Evolutionary conservation across 2,888 invertebrate species (phyloP).

Genomic region (Agrochola lota): DNA sequence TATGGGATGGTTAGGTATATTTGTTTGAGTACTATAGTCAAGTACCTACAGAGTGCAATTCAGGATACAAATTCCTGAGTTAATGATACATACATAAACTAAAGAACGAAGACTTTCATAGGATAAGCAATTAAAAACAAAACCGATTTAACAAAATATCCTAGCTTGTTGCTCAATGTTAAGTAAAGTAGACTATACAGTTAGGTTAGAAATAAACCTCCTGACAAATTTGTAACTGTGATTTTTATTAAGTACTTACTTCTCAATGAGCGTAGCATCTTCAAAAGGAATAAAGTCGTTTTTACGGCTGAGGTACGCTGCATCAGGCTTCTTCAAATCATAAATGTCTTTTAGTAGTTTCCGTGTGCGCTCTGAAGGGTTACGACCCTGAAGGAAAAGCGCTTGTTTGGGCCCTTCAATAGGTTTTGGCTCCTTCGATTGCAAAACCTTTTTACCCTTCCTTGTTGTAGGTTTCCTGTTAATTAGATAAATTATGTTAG

Average conservation of each 20-base stretch:
- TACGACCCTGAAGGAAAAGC: conserved; percentile 96
- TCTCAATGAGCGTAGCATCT: conserved; percentile 95
- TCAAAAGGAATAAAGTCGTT: conserved; percentile 98
- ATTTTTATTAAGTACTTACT: conserved; percentile 84
- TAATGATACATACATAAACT: not conserved
- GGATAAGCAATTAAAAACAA: not conserved
- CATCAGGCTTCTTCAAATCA: conserved; percentile 96
- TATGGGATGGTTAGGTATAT: not conserved
- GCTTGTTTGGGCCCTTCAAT: conserved; percentile 96
- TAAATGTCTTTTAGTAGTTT: conserved; percentile 96
- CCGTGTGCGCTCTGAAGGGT: conserved; percentile 93
- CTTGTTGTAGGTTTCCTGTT: conserved; percentile 97
- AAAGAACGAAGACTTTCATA: too few relatives aligned
- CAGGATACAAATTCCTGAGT: not conserved
- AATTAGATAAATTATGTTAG: conserved; percentile 53
- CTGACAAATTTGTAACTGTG: not conserved
- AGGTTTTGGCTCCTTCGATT: conserved; percentile 96
- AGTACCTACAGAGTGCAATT: not conserved
- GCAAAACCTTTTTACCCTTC: conserved; percentile 95
- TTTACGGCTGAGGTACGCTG: conserved; percentile 93
- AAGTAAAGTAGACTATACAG: not conserved
- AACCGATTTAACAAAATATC: not conserved
- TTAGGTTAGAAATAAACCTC: not conserved
- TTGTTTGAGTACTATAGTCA: not conserved
- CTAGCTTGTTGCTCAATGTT: not conserved